phyloP scores from a whole-genome alignment of 1,140 invertebrate genomes.

The Sycophila sp. region DNA sequence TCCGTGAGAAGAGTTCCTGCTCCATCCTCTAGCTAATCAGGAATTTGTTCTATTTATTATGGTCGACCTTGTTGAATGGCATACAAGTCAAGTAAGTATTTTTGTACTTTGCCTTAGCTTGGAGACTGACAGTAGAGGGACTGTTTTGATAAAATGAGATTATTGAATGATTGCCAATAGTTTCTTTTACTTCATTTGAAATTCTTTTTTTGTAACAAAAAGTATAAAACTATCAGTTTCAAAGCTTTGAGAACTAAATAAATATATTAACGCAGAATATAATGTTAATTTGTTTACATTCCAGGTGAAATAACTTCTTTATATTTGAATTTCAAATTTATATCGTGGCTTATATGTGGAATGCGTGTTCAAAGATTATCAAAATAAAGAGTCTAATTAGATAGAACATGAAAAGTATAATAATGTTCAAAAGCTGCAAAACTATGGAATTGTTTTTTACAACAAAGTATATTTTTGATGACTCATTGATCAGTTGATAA shows the following conservation, averaged over 20 bases:
- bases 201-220: no score
- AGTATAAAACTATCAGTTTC: not conserved
- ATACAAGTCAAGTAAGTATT: not conserved
- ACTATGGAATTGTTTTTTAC: constrained; percentile 31
- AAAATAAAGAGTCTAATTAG: constrained; percentile 9
- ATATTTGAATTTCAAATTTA: constrained; percentile 33
- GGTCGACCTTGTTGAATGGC: constrained; percentile 21
- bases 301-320: constrained; percentile 27
- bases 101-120: not conserved
- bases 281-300: constrained; percentile 5
- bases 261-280: not conserved
- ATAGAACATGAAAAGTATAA: no score
- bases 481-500: constrained; percentile 20
- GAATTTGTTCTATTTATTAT: constrained; percentile 4
- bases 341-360: not conserved
- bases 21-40: constrained; percentile 69
- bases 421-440: constrained; percentile 12
- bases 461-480: constrained; percentile 34
- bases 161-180: not conserved
- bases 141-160: no score
- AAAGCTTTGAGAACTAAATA: not conserved
- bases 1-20: constrained; percentile 95
- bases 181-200: no score
- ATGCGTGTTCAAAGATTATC: constrained; percentile 6
- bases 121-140: no score